phyloP scores from a whole-genome alignment of 2,797 vertebrate species.

The Xyrichtys novacula region DNA sequence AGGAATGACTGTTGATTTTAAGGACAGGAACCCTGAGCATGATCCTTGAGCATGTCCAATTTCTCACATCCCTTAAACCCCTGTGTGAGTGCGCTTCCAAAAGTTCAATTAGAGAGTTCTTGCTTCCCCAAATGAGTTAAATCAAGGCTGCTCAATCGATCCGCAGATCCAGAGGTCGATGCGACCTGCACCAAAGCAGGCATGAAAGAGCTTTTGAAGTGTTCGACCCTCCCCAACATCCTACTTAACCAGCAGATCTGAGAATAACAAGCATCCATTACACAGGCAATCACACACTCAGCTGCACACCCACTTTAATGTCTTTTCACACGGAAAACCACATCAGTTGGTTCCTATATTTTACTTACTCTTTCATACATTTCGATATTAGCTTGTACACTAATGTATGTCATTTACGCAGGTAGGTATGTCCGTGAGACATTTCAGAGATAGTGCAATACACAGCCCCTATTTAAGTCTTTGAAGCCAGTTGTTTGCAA shows the following conservation, averaged over 20 bases:
- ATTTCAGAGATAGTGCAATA: slow-evolving; percentile 24
- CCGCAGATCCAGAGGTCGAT: slow-evolving; percentile 44
- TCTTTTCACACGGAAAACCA: not conserved
- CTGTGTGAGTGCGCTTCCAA: not conserved
- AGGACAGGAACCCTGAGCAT: not conserved
- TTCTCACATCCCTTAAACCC: slow-evolving; percentile 7
- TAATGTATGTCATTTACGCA: slow-evolving; percentile 5
- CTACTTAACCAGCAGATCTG: slow-evolving; percentile 38
- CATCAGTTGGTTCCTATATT: slow-evolving; percentile 3
- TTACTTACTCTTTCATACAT: slow-evolving; percentile 2
- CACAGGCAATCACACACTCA: slow-evolving; percentile 34
- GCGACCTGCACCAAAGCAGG: slow-evolving; percentile 20
- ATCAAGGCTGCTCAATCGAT: slow-evolving; percentile 45
- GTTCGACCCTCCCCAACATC: slow-evolving; percentile 18
- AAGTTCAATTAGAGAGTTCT: slow-evolving; percentile 30
- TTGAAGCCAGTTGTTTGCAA: slow-evolving; percentile 69
- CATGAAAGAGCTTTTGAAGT: slow-evolving; percentile 56
- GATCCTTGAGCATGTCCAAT: not conserved
- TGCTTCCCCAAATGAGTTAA: slow-evolving; percentile 33
- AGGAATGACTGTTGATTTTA: not conserved
- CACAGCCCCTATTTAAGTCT: slow-evolving; percentile 49
- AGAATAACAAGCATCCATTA: slow-evolving; percentile 52
- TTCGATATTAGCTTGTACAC: slow-evolving; percentile 4
- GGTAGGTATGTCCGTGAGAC: slow-evolving; percentile 16
- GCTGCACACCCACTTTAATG: slow-evolving; percentile 5